Evolutionary conservation across 2,888 invertebrate genomes (phyloP).

Genomic region (Eilema caniola): DNA sequence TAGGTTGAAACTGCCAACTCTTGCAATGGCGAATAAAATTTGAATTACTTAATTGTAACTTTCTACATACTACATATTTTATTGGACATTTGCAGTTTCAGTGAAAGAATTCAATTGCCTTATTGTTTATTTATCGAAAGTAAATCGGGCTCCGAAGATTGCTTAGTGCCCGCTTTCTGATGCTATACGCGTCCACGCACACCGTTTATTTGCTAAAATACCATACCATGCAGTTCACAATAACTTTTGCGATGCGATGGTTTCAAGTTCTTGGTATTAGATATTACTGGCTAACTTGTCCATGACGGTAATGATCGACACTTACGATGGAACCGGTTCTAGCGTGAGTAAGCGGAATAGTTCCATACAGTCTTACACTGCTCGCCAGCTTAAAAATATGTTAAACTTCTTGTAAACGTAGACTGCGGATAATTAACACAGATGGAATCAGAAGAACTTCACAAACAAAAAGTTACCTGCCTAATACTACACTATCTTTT

Average conservation of each 20-base stretch:
- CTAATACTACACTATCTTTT: conserved; percentile 20
- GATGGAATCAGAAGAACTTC: not conserved
- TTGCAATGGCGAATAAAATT: not conserved
- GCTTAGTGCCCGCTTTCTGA: not conserved
- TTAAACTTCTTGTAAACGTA: not conserved
- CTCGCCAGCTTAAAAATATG: not conserved
- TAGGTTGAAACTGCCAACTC: not conserved
- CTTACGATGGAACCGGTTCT: not conserved
- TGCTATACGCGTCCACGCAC: not conserved
- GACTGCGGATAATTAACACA: not conserved
- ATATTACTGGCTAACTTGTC: not conserved
- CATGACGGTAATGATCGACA: not conserved
- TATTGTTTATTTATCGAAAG: not conserved
- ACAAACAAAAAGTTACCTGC: not conserved
- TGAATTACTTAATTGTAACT: not conserved
- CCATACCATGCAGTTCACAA: not conserved
- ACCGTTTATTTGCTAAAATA: not conserved
- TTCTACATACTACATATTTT: not conserved
- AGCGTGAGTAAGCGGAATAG: not conserved
- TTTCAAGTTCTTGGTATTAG: not conserved
- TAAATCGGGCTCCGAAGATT: not conserved
- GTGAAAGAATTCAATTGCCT: not conserved
- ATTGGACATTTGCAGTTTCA: not conserved
- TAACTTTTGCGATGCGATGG: not conserved
- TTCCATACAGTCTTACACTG: not conserved